Conservation (phyloP, 2,797 vertebrate genomes). For the Gymnodraco acuticeps region DNA sequence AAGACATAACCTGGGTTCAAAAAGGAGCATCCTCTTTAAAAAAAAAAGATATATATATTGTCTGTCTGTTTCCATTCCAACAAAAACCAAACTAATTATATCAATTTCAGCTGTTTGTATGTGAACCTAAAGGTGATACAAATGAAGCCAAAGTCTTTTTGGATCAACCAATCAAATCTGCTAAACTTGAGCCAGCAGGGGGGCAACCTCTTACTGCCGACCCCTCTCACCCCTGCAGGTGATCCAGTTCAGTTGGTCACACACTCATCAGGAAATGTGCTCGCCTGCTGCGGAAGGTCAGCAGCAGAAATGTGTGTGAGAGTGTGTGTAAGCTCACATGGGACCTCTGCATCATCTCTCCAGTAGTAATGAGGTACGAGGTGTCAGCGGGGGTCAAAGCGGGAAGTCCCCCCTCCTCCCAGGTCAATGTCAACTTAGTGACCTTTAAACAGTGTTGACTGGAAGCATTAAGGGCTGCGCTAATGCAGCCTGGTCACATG, state of each 20-base stretch:
- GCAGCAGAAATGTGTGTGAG: neutral
- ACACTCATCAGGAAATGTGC: conserved; percentile 8
- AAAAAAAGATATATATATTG: neutral
- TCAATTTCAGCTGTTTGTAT: neutral
- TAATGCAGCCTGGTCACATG: neutral
- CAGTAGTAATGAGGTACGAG: conserved; percentile 33
- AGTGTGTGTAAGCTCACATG: conserved; percentile 18
- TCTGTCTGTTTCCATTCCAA: neutral
- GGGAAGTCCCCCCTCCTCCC: neutral
- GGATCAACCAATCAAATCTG: conserved; percentile 1
- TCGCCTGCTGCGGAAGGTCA: conserved; percentile 13
- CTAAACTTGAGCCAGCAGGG: neutral
- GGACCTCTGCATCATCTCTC: conserved; percentile 10
- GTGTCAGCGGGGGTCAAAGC: conserved; percentile 6
- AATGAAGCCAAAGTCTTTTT: neutral
- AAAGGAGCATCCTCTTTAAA: too few relatives aligned
- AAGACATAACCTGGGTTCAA: too few relatives aligned
- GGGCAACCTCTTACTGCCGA: neutral
- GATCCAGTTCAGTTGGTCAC: conserved; percentile 29
- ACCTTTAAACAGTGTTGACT: conserved; percentile 18
- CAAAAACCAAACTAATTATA: neutral
- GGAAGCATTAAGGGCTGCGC: conserved; percentile 10
- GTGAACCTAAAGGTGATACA: neutral
- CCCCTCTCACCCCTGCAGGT: conserved; percentile 6
- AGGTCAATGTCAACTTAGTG: conserved; percentile 10